Evolutionary conservation across 2,888 invertebrate species (phyloP).

Genomic region (Crematogaster levior): DNA sequence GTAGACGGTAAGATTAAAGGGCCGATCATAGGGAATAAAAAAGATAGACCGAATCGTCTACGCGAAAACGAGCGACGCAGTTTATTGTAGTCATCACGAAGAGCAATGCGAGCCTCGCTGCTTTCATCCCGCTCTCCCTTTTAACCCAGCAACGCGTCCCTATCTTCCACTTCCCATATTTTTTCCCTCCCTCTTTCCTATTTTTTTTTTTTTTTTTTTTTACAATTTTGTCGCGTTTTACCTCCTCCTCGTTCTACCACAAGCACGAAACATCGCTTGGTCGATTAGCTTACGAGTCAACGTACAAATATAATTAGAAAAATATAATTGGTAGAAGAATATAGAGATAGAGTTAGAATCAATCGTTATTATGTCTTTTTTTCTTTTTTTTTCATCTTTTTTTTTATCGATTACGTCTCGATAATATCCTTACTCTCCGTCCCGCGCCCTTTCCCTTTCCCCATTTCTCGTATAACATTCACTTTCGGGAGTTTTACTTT

Average conservation of each 20-base stretch:
- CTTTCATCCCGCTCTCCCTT: slow-evolving; percentile 27
- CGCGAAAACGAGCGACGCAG: slow-evolving; percentile 68
- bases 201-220: slow-evolving; percentile 26
- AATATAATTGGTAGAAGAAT: slow-evolving; percentile 86
- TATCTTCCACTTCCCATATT: neutral
- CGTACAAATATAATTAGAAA: slow-evolving; percentile 86
- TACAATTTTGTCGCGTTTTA: slow-evolving; percentile 49
- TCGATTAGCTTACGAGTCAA: slow-evolving; percentile 85
- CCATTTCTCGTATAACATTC: slow-evolving; percentile 60
- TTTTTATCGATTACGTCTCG: slow-evolving; percentile 71
- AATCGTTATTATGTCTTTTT: slow-evolving; percentile 73
- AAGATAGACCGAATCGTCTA: slow-evolving; percentile 66
- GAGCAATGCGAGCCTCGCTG: slow-evolving; percentile 56
- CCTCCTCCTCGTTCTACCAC: slow-evolving; percentile 62
- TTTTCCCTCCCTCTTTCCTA: neutral
- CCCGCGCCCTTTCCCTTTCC: slow-evolving; percentile 8
- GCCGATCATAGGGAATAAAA: slow-evolving; percentile 54
- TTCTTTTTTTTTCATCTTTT: slow-evolving; percentile 38
- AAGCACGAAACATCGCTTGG: slow-evolving; percentile 76
- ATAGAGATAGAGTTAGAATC: slow-evolving; percentile 85
- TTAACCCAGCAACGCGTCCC: neutral
- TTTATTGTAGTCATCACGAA: slow-evolving; percentile 57
- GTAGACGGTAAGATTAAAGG: slow-evolving; percentile 9
- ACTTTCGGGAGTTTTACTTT: slow-evolving; percentile 28
- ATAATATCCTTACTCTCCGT: slow-evolving; percentile 68